Base-by-base conservation (phyloP, 2,797 vertebrate genomes). In the Picus viridis region DNA sequence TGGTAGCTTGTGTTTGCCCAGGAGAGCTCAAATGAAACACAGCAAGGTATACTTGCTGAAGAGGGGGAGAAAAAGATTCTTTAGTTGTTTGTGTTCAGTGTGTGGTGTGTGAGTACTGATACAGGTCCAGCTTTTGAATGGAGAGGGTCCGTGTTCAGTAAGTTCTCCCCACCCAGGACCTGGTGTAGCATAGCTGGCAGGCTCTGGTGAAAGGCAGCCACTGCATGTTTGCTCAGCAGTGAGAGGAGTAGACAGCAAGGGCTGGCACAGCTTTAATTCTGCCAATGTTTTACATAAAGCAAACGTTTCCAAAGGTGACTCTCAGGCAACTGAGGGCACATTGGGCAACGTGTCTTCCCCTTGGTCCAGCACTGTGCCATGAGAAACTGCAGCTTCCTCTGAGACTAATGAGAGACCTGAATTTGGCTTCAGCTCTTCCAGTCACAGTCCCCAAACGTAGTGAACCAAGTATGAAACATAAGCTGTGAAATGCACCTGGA, bases 401-500 rank as follows among this genome's bases (percentile, higher is more conserved):
- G 19, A 49, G 53, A 19, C 9, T 65, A 29, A 1, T 2, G 53
- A 3, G 57, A 73, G 9, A 18, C 20, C 43, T 53, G 18, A 1
- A 1, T 32, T 70, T 32, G 27, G 9, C 13, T 34, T n/a, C 41
- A 43, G 41, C 36, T 24, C 30, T 69, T 53, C 54, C 61, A 9
- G 72, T 20, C 10, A 7, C 1, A 2, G 6, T 20, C 27, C 56
- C 12, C 20, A 26, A 30, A 12, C 2, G 10, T 6, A 70, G 14
- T 20, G 59, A 19, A 8, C 13, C 0, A 1, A 32, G 32, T 20
- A 11, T 10, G 18, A 47, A 75, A n/a, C 0, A 0, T 7, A 43
- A 88, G 53, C 61, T 20, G 15, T 58, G 64, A 45, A 75, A 41
- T 12, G 32, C 20, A 30, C 19, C 34, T 70, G 65, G 74, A 45